Evolutionary conservation across 2,888 invertebrate genomes (phyloP).

Genomic region (Machimus atricapillus): DNA sequence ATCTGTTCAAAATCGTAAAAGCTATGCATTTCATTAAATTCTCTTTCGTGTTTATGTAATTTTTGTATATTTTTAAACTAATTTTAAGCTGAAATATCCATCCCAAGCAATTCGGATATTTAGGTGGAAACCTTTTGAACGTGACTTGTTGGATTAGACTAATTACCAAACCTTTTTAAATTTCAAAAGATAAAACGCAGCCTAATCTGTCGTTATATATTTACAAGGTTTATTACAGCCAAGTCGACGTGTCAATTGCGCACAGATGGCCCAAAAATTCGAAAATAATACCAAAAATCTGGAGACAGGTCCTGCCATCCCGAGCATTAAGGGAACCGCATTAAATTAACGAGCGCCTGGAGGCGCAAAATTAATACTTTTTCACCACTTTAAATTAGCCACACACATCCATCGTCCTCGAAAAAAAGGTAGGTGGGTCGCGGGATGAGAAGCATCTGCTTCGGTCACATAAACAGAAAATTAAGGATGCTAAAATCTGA

Average conservation of each 20-base stretch:
- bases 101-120: not conserved
- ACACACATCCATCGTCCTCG: not conserved
- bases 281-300: not conserved
- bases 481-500: slow-evolving; percentile 6
- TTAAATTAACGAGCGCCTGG: not conserved
- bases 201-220: not conserved
- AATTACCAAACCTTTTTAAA: not conserved
- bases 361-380: slow-evolving; percentile 36
- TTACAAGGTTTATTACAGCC: not conserved
- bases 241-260: not conserved
- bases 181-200: not conserved
- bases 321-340: not conserved
- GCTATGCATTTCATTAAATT: no score
- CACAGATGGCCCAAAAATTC: not conserved
- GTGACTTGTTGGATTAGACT: not conserved
- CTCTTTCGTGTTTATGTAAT: no score
- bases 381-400: slow-evolving; percentile 26
- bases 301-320: not conserved
- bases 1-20: no score
- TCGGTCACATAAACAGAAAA: slow-evolving; percentile 25
- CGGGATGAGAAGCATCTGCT: slow-evolving; percentile 7
- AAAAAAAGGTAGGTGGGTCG: not conserved
- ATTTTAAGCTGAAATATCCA: no score
- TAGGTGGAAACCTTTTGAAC: not conserved
- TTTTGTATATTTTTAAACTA: no score